phyloP scores from a whole-genome alignment of 2,797 vertebrate species.

The Pteropus rufus region DNA sequence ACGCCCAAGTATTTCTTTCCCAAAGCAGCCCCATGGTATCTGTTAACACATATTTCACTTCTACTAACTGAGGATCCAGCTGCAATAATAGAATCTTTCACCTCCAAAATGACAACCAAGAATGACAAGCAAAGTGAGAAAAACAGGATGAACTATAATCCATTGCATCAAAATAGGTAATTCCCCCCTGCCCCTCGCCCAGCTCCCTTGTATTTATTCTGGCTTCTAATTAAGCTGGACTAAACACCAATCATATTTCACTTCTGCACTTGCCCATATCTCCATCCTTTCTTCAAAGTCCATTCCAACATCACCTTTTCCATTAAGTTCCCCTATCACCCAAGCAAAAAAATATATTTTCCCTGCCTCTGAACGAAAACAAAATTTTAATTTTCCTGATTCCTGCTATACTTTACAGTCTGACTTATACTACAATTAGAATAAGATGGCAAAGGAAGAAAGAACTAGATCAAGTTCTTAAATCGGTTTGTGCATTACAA shows the following conservation, averaged over 20 bases:
- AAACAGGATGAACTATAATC: background rate
- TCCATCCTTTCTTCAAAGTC: background rate
- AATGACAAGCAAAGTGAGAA: background rate
- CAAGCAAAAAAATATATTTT: background rate
- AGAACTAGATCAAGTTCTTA: background rate
- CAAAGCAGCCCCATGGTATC: background rate
- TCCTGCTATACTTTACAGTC: background rate
- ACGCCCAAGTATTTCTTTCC: constrained; percentile 14
- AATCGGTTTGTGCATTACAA: background rate
- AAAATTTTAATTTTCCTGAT: background rate
- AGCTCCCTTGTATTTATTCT: background rate
- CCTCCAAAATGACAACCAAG: constrained; percentile 20
- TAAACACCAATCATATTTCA: background rate
- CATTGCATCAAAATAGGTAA: background rate
- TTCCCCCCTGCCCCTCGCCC: background rate
- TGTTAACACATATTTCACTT: background rate
- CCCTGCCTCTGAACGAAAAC: background rate
- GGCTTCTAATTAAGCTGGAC: background rate
- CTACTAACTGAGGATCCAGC: background rate
- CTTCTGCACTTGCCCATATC: background rate
- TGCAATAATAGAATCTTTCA: background rate
- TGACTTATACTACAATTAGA: background rate
- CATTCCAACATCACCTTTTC: background rate
- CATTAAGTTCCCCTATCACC: background rate
- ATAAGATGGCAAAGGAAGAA: background rate